Conservation (phyloP, 2,888 invertebrate genomes). For the Pristionchus fissidentatus region DNA sequence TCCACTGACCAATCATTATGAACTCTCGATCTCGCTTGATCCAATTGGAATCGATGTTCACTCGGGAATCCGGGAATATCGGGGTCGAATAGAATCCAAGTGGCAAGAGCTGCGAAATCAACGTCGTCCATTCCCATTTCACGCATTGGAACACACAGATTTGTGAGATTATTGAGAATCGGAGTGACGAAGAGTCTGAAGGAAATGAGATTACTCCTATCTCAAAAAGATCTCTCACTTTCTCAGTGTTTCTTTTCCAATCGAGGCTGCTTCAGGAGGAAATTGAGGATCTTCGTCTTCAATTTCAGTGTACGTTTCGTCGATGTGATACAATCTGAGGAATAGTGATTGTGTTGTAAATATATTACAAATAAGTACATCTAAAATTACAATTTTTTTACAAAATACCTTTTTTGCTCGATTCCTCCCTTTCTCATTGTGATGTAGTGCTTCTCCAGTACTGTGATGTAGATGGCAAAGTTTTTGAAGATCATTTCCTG, state of each 20-base stretch:
- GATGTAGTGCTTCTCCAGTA: conserved; percentile 40
- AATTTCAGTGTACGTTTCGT: conserved; percentile 39
- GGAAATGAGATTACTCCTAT: neutral
- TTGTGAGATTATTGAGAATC: neutral
- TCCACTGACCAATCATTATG: conserved; percentile 38
- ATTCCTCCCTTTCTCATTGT: conserved; percentile 47
- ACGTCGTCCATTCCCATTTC: conserved; percentile 43
- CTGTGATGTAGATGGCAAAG: conserved; percentile 2
- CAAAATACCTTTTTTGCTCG: conserved; percentile 1
- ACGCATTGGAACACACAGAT: conserved; percentile 38
- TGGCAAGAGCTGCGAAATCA: conserved; percentile 13
- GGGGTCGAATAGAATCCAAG: conserved; percentile 41
- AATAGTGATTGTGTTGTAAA: too few species aligned
- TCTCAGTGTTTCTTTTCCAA: conserved; percentile 20
- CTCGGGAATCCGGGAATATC: conserved; percentile 27
- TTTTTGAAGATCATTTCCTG: conserved; percentile 43
- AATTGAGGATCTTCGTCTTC: neutral
- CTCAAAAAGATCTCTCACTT: neutral
- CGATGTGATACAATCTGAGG: conserved; percentile 43
- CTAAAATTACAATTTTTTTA: neutral
- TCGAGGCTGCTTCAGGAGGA: conserved; percentile 19
- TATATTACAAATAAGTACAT: neutral
- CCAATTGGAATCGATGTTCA: conserved; percentile 25
- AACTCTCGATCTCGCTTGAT: conserved; percentile 15
- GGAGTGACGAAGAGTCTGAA: conserved; percentile 35